These are phyloP conservation scores for Aphelinus certus DNA, from an alignment of 1,140 invertebrate genomes.

Conservation along the genomic window DNA sequence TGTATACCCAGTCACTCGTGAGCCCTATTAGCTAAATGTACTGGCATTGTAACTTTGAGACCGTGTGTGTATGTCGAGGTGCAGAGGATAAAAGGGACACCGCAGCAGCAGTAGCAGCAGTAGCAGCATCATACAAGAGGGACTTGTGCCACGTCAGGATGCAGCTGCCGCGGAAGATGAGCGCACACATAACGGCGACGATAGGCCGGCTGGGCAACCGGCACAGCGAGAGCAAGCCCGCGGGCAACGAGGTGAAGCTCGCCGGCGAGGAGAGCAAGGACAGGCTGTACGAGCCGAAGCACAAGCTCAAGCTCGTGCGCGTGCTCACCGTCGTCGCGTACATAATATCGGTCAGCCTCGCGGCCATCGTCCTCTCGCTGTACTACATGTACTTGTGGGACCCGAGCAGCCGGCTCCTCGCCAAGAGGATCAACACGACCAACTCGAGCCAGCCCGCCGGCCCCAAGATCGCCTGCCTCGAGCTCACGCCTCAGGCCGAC, in stretches of 20 bases:
- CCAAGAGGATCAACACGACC: slow-evolving; percentile 27
- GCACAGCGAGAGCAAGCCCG: slow-evolving; percentile 49
- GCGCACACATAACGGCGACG: slow-evolving; percentile 61
- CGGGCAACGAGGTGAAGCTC: slow-evolving; percentile 73
- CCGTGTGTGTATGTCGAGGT: too few species aligned
- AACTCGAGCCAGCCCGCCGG: neutral
- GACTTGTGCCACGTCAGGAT: slow-evolving; percentile 40
- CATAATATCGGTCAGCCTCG: slow-evolving; percentile 92
- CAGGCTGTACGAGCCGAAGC: slow-evolving; percentile 82
- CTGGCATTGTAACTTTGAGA: too few species aligned
- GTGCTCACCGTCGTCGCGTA: slow-evolving; percentile 95
- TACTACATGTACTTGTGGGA: slow-evolving; percentile 98
- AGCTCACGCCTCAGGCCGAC: too few species aligned
- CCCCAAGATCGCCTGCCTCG: slow-evolving; percentile 3
- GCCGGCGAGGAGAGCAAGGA: slow-evolving; percentile 83
- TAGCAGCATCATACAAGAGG: neutral
- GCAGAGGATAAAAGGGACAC: too few species aligned
- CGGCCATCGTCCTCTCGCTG: slow-evolving; percentile 92
- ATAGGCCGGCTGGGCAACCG: slow-evolving; percentile 56
- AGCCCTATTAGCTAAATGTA: too few species aligned
- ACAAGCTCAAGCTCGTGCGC: slow-evolving; percentile 88
- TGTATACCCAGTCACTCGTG: too few species aligned
- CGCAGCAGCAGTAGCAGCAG: neutral
- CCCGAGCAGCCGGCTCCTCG: slow-evolving; percentile 66
- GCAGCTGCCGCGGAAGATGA: slow-evolving; percentile 62